Evolutionary conservation across 2,797 vertebrate species (phyloP), one percentile per base, ranked within the genome.

Genomic region (Margarornis squamiger): DNA sequence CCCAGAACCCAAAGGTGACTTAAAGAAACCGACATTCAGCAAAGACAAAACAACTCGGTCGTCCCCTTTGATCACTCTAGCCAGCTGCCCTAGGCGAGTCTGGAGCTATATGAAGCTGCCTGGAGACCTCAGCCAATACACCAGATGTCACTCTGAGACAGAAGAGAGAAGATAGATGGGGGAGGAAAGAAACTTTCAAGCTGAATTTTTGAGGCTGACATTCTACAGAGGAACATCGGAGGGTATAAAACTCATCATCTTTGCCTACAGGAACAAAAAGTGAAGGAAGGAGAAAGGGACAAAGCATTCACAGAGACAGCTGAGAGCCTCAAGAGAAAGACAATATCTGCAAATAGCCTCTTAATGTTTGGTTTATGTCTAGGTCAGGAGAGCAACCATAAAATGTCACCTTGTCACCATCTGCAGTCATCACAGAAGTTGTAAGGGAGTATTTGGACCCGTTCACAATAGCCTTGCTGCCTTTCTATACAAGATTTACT

Each of bases 61-160:
- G 1, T 91, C 70, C 78, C 66, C 48, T 91, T 68, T 90, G 90
- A 94, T 88, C 6, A 12, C 65, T 86, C 68, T 23, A 92, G 88
- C 81, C 91, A 95, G 91, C 84, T 89, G 89, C 95, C 87, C 81
- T 71, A 82, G 61, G 93, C 57, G 0, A 89, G 86, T 92, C 90
- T 94, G 74, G 75, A 95, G 88, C 84, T 91, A 68, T 80, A 87
- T 0, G 0, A 49, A 89, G 71, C 84, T 74, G 88, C 86, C 92
- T 80, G 88, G 74, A 96, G 92, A 93, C 52, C 23, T 95, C 80
- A 71, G 88, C 75, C 96, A 94, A 78, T 71, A 63, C 22, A 19
- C 67, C 95, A 96, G 92, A 96, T 91, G 86, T 94, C 93, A 94
- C 80, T 29, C 63, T 85, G 90, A 93, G 57, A 92, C 46, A 95